Conservation (phyloP, 2,888 invertebrate species). For the Mythimna vitellina region DNA sequence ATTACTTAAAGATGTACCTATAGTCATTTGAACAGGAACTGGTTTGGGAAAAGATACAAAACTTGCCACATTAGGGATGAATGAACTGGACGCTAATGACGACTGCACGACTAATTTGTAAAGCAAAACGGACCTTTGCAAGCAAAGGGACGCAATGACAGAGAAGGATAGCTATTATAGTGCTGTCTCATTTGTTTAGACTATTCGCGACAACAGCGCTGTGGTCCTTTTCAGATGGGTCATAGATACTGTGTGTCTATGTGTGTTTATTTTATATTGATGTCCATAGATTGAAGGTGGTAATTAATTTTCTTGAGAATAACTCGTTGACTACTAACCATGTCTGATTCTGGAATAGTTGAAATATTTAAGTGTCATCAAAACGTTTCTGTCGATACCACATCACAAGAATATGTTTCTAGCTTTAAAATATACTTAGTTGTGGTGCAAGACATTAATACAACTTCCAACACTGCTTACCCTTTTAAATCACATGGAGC, state of each 20-base stretch:
- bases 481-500: constrained; percentile 1
- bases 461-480: constrained; percentile 13
- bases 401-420: background rate
- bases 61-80: constrained; percentile 24
- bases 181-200: constrained; percentile 21
- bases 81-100: constrained; percentile 46
- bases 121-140: constrained; percentile 44
- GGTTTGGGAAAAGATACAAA: constrained; percentile 7
- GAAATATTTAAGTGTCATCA: background rate
- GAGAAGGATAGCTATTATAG: background rate
- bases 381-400: background rate
- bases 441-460: background rate
- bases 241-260: no score
- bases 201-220: background rate
- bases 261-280: background rate
- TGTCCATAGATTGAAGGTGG: background rate
- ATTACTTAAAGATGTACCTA: no score
- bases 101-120: constrained; percentile 38
- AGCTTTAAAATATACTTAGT: background rate
- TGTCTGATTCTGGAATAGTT: background rate
- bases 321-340: background rate
- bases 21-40: constrained; percentile 1
- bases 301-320: background rate
- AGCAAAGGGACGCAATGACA: constrained; percentile 11
- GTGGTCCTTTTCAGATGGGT: background rate